Conservation (phyloP, 64 coral and sea anemone species). For the Stichodactyla mertensii region DNA sequence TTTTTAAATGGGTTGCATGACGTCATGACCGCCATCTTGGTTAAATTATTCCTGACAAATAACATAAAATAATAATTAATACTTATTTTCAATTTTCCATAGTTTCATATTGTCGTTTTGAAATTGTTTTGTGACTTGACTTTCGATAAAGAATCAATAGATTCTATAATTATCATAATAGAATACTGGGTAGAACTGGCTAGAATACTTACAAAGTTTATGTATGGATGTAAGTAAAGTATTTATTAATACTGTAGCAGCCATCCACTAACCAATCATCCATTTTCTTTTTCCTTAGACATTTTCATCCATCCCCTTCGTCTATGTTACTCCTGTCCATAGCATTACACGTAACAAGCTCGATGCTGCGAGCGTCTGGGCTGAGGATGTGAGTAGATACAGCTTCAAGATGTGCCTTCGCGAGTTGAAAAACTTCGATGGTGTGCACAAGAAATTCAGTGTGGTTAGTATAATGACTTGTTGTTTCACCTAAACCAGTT, state of each 20-base stretch:
- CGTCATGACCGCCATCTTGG: too few relatives aligned
- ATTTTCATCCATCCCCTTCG: conserved; percentile 20
- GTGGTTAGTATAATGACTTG: conserved; percentile 25
- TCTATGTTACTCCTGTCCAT: conserved; percentile 55
- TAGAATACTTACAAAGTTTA: too few relatives aligned
- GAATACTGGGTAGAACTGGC: too few relatives aligned
- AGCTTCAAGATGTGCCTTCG: conserved; percentile 49
- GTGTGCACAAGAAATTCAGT: conserved; percentile 26
- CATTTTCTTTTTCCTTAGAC: background rate
- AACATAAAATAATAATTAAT: too few relatives aligned
- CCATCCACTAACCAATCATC: background rate
- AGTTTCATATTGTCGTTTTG: too few relatives aligned
- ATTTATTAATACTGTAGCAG: background rate
- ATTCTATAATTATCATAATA: too few relatives aligned
- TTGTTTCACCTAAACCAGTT: background rate
- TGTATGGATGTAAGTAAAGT: too few relatives aligned
- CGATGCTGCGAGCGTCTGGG: conserved; percentile 50
- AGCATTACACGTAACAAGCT: conserved; percentile 22
- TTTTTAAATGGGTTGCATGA: too few relatives aligned
- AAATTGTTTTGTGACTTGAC: too few relatives aligned
- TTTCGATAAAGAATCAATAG: too few relatives aligned
- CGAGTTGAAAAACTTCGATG: conserved; percentile 72
- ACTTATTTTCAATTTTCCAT: too few relatives aligned
- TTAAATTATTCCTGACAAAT: background rate
- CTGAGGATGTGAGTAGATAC: conserved; percentile 32